phyloP scores from a whole-genome alignment of 23 tunicate species.

The Pegea sp. region DNA sequence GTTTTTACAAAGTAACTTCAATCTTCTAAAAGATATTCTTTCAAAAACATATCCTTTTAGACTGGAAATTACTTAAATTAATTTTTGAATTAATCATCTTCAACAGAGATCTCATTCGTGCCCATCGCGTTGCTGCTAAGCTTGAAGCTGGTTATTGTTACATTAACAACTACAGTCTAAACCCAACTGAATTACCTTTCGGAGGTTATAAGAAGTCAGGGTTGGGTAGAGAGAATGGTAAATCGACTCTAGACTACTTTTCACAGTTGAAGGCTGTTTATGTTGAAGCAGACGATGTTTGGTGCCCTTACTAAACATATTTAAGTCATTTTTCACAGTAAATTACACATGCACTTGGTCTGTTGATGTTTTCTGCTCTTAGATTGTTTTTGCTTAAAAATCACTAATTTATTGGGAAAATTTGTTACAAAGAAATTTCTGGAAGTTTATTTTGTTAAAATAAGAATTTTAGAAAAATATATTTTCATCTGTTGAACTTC shows the following conservation, averaged over 20 bases:
- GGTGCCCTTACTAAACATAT: slow-evolving; percentile 8
- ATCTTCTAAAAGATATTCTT: background rate
- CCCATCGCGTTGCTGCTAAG: slow-evolving; percentile 57
- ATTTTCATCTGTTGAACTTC: too few species aligned
- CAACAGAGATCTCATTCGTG: slow-evolving; percentile 41
- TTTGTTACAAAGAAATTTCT: too few species aligned
- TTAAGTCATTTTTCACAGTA: too few species aligned
- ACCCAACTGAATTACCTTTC: slow-evolving; percentile 72
- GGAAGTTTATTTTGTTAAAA: too few species aligned
- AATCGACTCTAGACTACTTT: slow-evolving; percentile 35
- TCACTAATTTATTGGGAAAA: too few species aligned
- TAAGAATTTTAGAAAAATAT: too few species aligned
- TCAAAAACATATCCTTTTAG: background rate
- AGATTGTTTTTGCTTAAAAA: too few species aligned
- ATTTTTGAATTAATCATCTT: background rate
- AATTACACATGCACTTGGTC: too few species aligned
- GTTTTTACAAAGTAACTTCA: slow-evolving; percentile 65
- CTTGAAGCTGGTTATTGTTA: slow-evolving; percentile 63
- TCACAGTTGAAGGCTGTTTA: slow-evolving; percentile 64
- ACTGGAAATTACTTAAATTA: slow-evolving; percentile 2
- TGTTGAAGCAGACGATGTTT: slow-evolving; percentile 43
- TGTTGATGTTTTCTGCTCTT: too few species aligned
- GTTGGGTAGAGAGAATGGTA: slow-evolving; percentile 78
- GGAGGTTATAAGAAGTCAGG: slow-evolving; percentile 92
- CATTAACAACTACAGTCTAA: slow-evolving; percentile 58